These are phyloP conservation scores for Euproctis similis DNA, from an alignment of 2,888 invertebrate genomes.

Conservation along the genomic window DNA sequence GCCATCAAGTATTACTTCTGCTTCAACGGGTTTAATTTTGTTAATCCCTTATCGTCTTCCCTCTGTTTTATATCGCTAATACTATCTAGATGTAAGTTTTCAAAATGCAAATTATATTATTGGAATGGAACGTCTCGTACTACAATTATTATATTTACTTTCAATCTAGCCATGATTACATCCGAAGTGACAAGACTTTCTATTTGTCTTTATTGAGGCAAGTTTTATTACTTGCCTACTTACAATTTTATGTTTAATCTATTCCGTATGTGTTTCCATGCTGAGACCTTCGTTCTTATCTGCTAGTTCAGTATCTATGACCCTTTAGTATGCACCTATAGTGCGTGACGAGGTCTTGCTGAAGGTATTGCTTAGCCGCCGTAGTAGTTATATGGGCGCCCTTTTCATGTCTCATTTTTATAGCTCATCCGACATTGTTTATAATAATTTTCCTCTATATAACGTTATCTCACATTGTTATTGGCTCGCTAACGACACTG, in stretches of 20 bases:
- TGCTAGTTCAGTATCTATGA: slow-evolving; percentile 44
- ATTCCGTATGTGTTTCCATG: slow-evolving; percentile 48
- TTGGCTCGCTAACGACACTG: too few relatives aligned
- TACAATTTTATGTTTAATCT: slow-evolving; percentile 33
- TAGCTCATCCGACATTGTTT: slow-evolving; percentile 45
- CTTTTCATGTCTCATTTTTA: slow-evolving; percentile 52
- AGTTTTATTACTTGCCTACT: too few relatives aligned
- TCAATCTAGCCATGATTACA: too few relatives aligned
- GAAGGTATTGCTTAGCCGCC: slow-evolving; percentile 31
- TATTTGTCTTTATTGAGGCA: slow-evolving; percentile 25
- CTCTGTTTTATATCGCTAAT: too few relatives aligned
- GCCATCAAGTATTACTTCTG: too few relatives aligned
- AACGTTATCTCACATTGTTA: slow-evolving; percentile 19
- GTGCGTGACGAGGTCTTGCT: slow-evolving; percentile 60
- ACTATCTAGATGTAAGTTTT: too few relatives aligned
- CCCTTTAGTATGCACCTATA: slow-evolving; percentile 58
- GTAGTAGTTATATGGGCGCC: slow-evolving; percentile 26
- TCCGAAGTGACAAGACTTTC: slow-evolving; percentile 15
- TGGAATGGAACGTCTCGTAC: too few relatives aligned
- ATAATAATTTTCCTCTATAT: slow-evolving; percentile 39
- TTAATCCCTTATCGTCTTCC: too few relatives aligned
- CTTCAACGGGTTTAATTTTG: too few relatives aligned
- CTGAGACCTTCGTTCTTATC: slow-evolving; percentile 44
- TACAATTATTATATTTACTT: too few relatives aligned
- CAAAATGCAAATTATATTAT: too few relatives aligned